Percentiles rank a stretch among this genome's conserved stretches.
Evolutionary conservation across 2,797 vertebrate genomes (phyloP).

Genomic region (Anguilla anguilla): DNA sequence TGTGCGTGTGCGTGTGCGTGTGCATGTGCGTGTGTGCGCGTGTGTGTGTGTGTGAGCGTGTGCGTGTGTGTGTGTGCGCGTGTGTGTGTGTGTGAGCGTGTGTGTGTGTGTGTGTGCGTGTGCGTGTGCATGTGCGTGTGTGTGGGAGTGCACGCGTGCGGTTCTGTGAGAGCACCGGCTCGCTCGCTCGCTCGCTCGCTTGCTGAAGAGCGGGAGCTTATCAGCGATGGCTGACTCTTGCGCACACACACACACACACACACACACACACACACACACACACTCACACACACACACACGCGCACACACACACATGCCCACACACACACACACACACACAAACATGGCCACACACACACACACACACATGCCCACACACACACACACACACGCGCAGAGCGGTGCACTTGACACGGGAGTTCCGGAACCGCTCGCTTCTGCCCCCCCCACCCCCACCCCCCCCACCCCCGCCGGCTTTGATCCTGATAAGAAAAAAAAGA

Average conservation of each 20-base stretch:
- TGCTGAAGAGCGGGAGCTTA: background rate
- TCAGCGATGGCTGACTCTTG: conserved; percentile 1
- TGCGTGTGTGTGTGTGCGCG: background rate
- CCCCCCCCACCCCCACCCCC: background rate
- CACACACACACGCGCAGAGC: too few species aligned
- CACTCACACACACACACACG: too few species aligned
- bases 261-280: too few species aligned
- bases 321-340: too few species aligned
- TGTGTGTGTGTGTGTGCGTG: background rate
- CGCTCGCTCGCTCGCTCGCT: background rate
- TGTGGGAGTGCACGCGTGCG: background rate
- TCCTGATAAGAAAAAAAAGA: background rate
- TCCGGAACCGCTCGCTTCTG: background rate
- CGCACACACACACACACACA: background rate
- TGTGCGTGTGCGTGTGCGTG: background rate
- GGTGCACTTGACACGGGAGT: background rate
- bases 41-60: background rate
- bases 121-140: background rate
- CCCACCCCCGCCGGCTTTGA: conserved; percentile 1
- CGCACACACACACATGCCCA: too few species aligned
- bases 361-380: too few species aligned
- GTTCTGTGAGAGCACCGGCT: background rate
- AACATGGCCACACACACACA: too few species aligned
- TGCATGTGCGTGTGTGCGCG: background rate
- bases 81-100: background rate